Percentiles rank a stretch among this genome's conserved stretches.
These are phyloP conservation scores for Microchirus variegatus DNA, from an alignment of 2,797 vertebrate species.

Conservation along the genomic window DNA sequence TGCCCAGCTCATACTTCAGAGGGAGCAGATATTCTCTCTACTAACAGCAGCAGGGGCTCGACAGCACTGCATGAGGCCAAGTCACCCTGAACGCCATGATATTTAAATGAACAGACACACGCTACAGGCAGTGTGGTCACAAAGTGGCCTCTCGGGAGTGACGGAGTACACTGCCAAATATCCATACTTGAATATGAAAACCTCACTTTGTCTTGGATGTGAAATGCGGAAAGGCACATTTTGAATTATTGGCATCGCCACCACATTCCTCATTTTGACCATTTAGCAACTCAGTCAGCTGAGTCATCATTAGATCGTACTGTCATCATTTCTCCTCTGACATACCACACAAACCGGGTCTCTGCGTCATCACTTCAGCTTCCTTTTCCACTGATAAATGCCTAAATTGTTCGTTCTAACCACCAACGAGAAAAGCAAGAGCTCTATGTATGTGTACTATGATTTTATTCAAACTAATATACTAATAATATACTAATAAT, in stretches of 20 bases:
- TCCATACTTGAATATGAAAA: not conserved
- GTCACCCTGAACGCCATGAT: conserved; percentile 24
- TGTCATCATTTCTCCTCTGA: conserved; percentile 5
- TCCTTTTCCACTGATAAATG: too few species aligned
- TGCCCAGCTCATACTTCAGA: conserved; percentile 23
- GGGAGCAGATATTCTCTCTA: conserved; percentile 12
- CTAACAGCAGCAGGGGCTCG: conserved; percentile 21
- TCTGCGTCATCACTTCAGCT: not conserved
- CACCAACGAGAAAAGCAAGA: not conserved
- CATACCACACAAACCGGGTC: conserved; percentile 14
- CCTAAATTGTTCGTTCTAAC: not conserved
- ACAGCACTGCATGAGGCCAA: conserved; percentile 18
- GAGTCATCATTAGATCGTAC: conserved; percentile 1
- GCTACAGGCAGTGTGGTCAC: conserved; percentile 7
- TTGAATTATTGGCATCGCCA: conserved; percentile 2
- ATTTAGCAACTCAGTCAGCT: conserved; percentile 6
- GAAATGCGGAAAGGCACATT: not conserved
- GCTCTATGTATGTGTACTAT: too few species aligned
- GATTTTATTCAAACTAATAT: too few species aligned
- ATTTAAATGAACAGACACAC: conserved; percentile 39
- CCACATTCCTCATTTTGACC: not conserved
- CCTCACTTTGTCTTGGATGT: not conserved
- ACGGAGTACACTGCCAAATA: not conserved
- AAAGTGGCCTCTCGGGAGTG: conserved; percentile 3
- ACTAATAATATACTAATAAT: too few species aligned